These are phyloP conservation scores for Eulithis prunata DNA, from an alignment of 2,888 invertebrate genomes.

Conservation along the genomic window DNA sequence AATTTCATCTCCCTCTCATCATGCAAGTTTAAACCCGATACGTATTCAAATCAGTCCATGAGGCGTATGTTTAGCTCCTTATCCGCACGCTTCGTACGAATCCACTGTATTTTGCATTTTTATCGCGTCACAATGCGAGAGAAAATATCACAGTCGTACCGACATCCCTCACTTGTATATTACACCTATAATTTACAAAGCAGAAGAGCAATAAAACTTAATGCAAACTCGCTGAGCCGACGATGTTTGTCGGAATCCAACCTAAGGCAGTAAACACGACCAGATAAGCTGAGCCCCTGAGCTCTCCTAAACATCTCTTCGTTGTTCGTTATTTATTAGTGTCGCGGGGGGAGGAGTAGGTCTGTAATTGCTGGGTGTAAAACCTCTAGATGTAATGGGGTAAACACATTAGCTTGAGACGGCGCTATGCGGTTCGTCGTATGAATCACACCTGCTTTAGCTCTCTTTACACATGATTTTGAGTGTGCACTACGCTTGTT, in stretches of 20 bases:
- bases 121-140: conserved; percentile 57
- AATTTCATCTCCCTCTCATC: background rate
- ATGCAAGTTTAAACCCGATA: conserved; percentile 13
- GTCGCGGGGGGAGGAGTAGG: conserved; percentile 42
- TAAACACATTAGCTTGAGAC: conserved; percentile 75
- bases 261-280: conserved; percentile 59
- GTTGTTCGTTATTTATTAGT: conserved; percentile 43
- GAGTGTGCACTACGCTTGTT: conserved; percentile 28
- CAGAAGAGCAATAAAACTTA: conserved; percentile 80
- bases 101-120: conserved; percentile 61
- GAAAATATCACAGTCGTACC: conserved; percentile 59
- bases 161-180: conserved; percentile 59
- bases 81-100: conserved; percentile 29
- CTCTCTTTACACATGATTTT: conserved; percentile 61
- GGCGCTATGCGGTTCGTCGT: conserved; percentile 59
- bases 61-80: conserved; percentile 22
- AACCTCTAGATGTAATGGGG: conserved; percentile 69
- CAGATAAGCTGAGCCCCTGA: conserved; percentile 55
- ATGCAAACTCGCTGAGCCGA: conserved; percentile 70
- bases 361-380: conserved; percentile 56
- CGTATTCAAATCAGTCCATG: conserved; percentile 24
- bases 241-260: conserved; percentile 76
- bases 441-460: conserved; percentile 68
- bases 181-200: conserved; percentile 75
- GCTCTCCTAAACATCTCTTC: conserved; percentile 43